phyloP scores from a whole-genome alignment of 2,888 invertebrate species.

The Seladonia tumulorum region DNA sequence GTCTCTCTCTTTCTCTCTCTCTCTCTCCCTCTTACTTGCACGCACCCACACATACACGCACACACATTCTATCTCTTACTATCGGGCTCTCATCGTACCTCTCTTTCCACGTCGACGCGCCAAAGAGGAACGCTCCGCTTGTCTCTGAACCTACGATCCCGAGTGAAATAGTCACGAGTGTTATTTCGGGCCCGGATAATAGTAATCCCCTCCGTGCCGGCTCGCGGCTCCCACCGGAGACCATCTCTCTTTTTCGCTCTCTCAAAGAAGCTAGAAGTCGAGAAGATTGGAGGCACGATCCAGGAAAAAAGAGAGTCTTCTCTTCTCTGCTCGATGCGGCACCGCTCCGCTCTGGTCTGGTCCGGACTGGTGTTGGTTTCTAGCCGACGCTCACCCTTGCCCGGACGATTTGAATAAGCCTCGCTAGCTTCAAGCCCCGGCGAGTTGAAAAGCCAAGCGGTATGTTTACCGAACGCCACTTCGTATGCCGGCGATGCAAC shows the following conservation, averaged over 20 bases:
- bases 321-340: background rate
- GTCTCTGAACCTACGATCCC: background rate
- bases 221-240: slow-evolving; percentile 10
- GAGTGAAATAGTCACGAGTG: slow-evolving; percentile 25
- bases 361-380: background rate
- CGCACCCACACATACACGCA: background rate
- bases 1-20: background rate
- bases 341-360: background rate
- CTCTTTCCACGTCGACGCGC: background rate
- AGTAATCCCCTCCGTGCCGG: slow-evolving; percentile 33
- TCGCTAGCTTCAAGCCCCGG: slow-evolving; percentile 65
- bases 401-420: slow-evolving; percentile 78
- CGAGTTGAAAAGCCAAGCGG: slow-evolving; percentile 75
- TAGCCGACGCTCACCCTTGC: slow-evolving; percentile 6
- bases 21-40: background rate
- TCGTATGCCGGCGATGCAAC: slow-evolving; percentile 76
- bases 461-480: slow-evolving; percentile 78
- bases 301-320: slow-evolving; percentile 13
- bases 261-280: slow-evolving; percentile 37
- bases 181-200: slow-evolving; percentile 36
- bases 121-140: background rate
- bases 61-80: background rate
- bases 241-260: background rate
- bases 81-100: background rate
- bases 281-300: slow-evolving; percentile 15